Percentiles rank a stretch among this genome's conserved stretches.
These are phyloP conservation scores for Drosophila nr. perissopoda DNA, from an alignment of 2,888 invertebrate genomes.

Conservation along the genomic window DNA sequence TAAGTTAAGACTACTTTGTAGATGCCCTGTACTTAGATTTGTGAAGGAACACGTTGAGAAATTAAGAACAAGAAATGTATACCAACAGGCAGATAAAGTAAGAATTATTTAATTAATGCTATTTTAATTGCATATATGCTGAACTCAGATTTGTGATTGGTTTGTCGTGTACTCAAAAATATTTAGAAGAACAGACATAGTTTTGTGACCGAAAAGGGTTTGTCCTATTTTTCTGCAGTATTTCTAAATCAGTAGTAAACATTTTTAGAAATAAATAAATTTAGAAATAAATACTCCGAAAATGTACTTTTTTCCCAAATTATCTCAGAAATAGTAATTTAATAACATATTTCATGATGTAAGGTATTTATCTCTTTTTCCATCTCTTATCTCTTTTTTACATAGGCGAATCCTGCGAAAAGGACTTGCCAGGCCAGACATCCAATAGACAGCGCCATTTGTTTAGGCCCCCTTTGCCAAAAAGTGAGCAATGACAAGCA, in stretches of 20 bases:
- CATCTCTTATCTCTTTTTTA: background rate
- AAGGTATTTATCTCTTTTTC: background rate
- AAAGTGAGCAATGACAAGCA: constrained; percentile 41
- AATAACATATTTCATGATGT: background rate
- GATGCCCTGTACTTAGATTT: background rate
- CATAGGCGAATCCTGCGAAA: constrained; percentile 4
- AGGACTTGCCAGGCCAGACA: constrained; percentile 40
- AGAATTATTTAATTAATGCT: background rate
- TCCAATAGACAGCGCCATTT: constrained; percentile 59
- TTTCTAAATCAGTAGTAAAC: background rate
- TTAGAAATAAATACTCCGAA: background rate
- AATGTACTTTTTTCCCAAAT: background rate
- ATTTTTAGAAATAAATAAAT: background rate
- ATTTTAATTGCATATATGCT: too few relatives aligned
- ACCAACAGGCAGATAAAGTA: background rate
- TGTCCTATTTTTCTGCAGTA: background rate
- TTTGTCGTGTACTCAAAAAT: background rate
- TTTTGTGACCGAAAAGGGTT: rapidly evolving
- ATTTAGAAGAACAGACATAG: background rate
- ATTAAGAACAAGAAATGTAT: background rate
- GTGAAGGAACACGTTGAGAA: background rate
- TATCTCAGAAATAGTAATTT: background rate
- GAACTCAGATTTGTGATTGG: background rate
- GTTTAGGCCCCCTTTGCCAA: constrained; percentile 31
- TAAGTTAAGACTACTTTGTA: background rate